Conservation (phyloP, 2,113 vertebrate genomes). For the Amblyopsis rosae region DNA sequence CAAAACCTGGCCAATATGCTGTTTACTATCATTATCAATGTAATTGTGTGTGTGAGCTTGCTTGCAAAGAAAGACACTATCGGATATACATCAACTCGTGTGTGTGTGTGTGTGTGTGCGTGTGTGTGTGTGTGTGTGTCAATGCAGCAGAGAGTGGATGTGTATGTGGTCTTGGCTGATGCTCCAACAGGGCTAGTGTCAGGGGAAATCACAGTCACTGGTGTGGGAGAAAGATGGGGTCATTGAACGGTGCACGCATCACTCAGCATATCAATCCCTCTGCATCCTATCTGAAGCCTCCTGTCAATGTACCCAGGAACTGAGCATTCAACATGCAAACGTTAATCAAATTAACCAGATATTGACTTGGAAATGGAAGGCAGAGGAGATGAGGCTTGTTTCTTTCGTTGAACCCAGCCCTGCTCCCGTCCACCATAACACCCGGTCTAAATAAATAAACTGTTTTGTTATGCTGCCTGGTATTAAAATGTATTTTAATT, state of each 20-base stretch:
- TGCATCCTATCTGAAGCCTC: constrained; percentile 6
- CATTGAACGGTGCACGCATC: constrained; percentile 40
- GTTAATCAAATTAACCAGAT: constrained; percentile 50
- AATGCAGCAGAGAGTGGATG: constrained; percentile 8
- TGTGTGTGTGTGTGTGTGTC: constrained; percentile 2
- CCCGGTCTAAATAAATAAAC: too few relatives aligned
- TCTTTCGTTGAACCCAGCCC: constrained; percentile 43
- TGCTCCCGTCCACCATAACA: constrained; percentile 28
- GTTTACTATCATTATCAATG: too few relatives aligned
- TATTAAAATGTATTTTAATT: background rate
- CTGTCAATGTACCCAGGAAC: constrained; percentile 5
- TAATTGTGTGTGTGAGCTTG: too few relatives aligned
- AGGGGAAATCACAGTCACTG: constrained; percentile 57
- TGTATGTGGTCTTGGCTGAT: constrained; percentile 48
- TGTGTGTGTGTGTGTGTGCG: background rate
- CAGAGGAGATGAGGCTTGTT: constrained; percentile 30
- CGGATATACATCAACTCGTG: background rate
- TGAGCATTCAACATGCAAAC: constrained; percentile 37
- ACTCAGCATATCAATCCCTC: constrained; percentile 7
- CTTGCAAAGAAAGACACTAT: too few relatives aligned
- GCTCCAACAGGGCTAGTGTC: constrained; percentile 46
- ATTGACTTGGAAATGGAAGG: constrained; percentile 47
- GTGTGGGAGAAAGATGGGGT: constrained; percentile 31
- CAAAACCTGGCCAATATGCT: too few relatives aligned
- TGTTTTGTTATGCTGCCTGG: too few relatives aligned